Conservation (phyloP, 2,797 vertebrate species). For the Diplodus sargus region DNA sequence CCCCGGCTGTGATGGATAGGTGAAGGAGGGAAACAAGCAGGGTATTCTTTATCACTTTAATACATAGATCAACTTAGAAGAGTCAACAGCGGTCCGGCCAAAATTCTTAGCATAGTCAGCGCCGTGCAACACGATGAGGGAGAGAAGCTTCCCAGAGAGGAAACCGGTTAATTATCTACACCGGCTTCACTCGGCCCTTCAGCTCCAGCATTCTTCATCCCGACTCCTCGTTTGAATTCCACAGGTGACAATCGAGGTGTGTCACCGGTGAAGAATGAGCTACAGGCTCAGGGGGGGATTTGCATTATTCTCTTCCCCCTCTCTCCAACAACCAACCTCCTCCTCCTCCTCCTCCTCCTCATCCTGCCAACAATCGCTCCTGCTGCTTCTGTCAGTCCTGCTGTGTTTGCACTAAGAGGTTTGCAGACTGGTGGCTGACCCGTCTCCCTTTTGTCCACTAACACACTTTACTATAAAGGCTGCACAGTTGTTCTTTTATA, state of each 20-base stretch:
- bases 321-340: slow-evolving; percentile 4
- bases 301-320: slow-evolving; percentile 38
- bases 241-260: slow-evolving; percentile 63
- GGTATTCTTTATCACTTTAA: slow-evolving; percentile 55
- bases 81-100: slow-evolving; percentile 10
- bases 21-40: slow-evolving; percentile 43
- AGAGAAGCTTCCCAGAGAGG: slow-evolving; percentile 40
- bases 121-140: slow-evolving; percentile 37
- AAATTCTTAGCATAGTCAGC: slow-evolving; percentile 66
- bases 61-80: slow-evolving; percentile 43
- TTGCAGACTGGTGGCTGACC: slow-evolving; percentile 19
- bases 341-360: background rate
- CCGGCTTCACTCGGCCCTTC: slow-evolving; percentile 18
- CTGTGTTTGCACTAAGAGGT: slow-evolving; percentile 33
- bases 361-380: slow-evolving; percentile 3
- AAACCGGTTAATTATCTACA: slow-evolving; percentile 66
- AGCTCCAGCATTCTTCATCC: slow-evolving; percentile 37
- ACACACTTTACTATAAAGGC: background rate
- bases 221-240: slow-evolving; percentile 38
- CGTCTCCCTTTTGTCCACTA: background rate
- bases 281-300: slow-evolving; percentile 12
- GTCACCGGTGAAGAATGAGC: slow-evolving; percentile 66
- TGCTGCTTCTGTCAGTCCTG: slow-evolving; percentile 14
- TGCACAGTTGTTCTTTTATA: background rate
- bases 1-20: slow-evolving; percentile 52